Base-by-base conservation (phyloP, 1,140 invertebrate genomes). In the Bilobella aurantiaca region DNA sequence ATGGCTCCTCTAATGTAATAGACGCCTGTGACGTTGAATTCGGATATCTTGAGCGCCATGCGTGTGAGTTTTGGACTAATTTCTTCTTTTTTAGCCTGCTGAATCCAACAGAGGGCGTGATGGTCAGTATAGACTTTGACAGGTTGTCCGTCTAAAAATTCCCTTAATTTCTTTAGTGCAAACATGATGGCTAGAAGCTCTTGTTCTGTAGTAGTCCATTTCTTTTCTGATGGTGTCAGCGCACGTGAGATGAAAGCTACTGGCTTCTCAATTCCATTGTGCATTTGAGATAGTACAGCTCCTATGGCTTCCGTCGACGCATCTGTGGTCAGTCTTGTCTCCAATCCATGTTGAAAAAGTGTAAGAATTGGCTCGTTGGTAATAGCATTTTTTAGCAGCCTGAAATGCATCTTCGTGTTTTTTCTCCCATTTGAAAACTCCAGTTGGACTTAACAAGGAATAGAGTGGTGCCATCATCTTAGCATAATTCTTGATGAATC, bases 231-330 rank as follows among this genome's bases (percentile, higher is more conserved):
- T 18, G 21, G 28, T 14, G 3, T 63, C 23, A 67, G 32, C 5
- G 5, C 58, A 2, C 32, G 5, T n/a, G 28, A 34, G 21, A 58
- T 67, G 29, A 29, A 67, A 5, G 61, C 61, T 12, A 67, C 58
- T 23, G 66, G 60, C 42, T 37, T n/a, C 27, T 63, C 62, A 8
- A 31, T 25, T n/a, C 30, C 49, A 2, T 62, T 29, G n/a, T 61
- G 31, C 3, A 28, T 28, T 62, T 63, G 66, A 12, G 34, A 2
- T 5, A 67, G 8, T 2, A 23, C 28, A 31, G 30, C 66, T 42
- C 37, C 25, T 5, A 62, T 21, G 8, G 37, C 59, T 3, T 29
- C 23, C 18, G 14, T 25, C 2, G 58, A 62, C 2, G 58, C 65
- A 42, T 66, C 65, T 5, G 65, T 66, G 2, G 5, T 2, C n/a